A percentile compares a stretch with the other conserved stretches of the same genome.
These are phyloP conservation scores for Intellagama lesueurii DNA, from an alignment of 2,797 vertebrate genomes.

Conservation along the genomic window DNA sequence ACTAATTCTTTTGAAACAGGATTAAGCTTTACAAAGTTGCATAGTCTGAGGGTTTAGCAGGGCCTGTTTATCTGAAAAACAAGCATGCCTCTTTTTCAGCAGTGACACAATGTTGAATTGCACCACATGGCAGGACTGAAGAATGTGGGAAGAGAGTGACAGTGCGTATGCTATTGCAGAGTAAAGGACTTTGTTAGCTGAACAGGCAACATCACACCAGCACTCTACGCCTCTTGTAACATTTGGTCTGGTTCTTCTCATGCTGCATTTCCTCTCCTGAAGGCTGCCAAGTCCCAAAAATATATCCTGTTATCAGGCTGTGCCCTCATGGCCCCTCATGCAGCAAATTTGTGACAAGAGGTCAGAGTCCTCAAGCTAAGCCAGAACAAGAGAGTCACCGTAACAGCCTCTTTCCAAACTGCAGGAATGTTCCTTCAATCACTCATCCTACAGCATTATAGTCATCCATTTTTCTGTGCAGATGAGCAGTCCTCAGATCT, in stretches of 20 bases:
- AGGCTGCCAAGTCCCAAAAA: neutral
- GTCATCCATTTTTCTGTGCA: neutral
- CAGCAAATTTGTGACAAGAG: conserved; percentile 3
- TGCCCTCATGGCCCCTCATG: neutral
- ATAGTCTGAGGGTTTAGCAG: neutral
- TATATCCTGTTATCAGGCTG: neutral
- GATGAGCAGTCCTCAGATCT: neutral
- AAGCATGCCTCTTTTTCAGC: neutral
- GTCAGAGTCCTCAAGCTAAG: conserved; percentile 1
- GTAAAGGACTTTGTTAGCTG: conserved; percentile 1
- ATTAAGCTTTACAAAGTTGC: neutral
- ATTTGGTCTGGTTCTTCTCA: neutral
- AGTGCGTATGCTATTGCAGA: neutral
- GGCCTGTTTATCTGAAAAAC: neutral
- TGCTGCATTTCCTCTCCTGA: neutral
- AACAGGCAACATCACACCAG: neutral
- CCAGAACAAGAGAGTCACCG: neutral
- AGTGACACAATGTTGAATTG: neutral
- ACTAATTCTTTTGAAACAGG: neutral
- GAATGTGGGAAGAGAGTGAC: conserved; percentile 7
- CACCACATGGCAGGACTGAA: neutral
- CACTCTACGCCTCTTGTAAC: neutral
- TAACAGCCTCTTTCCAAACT: neutral
- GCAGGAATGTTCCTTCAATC: neutral
- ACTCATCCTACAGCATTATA: too few relatives aligned